Conservation (phyloP, 2,113 vertebrate genomes). For the Clinocottus analis region DNA sequence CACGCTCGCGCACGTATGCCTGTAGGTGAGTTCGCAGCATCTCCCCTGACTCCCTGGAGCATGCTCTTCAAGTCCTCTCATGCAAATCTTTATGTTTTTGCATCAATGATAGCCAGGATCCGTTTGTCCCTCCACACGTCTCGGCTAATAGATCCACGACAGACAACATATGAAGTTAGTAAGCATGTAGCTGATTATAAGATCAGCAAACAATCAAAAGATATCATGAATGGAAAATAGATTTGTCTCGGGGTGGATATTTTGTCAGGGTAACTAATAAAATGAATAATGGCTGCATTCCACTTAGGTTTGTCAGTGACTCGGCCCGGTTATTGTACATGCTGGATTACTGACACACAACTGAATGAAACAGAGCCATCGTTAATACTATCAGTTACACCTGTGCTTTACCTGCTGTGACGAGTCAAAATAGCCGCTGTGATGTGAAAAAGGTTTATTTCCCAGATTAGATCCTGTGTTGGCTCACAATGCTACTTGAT, state of each 20-base stretch:
- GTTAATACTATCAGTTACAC: constrained; percentile 46
- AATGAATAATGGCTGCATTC: constrained; percentile 36
- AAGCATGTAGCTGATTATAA: not conserved
- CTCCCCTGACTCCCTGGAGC: not conserved
- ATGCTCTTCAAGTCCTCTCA: not conserved
- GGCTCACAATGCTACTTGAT: constrained; percentile 2
- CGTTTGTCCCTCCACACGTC: too few relatives aligned
- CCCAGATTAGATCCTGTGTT: constrained; percentile 25
- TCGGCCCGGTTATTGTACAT: constrained; percentile 27
- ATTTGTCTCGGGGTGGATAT: not conserved
- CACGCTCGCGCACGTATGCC: not conserved
- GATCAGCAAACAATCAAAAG: not conserved
- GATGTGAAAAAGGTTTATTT: constrained; percentile 18
- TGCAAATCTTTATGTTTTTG: too few relatives aligned
- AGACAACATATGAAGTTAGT: not conserved
- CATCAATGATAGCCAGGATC: too few relatives aligned
- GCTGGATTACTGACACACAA: constrained; percentile 54
- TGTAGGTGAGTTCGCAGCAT: not conserved
- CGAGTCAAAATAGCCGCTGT: constrained; percentile 31
- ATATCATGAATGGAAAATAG: not conserved
- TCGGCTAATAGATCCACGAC: not conserved
- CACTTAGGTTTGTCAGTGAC: constrained; percentile 27
- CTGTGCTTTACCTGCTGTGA: constrained; percentile 40
- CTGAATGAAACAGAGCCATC: constrained; percentile 21
- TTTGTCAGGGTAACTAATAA: constrained; percentile 25